Conservation (phyloP, 2,113 vertebrate genomes). For the Nothocercus julius region DNA sequence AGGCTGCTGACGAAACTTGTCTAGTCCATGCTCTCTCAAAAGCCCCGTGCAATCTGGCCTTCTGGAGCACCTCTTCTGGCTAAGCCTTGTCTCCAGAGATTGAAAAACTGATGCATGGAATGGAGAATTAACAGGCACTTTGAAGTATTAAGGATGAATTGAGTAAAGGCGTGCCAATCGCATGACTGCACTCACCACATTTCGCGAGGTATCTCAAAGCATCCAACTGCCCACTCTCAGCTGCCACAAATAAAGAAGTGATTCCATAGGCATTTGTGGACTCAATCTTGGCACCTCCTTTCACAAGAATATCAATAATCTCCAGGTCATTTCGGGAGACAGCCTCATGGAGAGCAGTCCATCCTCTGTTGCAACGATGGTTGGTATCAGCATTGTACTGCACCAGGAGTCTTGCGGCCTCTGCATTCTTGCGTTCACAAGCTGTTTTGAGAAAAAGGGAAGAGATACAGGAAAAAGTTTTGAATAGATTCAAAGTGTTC, state of each 20-base stretch:
- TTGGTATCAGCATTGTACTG: constrained; percentile 80
- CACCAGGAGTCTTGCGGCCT: constrained; percentile 81
- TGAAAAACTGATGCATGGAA: neutral
- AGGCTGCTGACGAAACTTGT: neutral
- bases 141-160: neutral
- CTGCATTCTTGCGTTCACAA: constrained; percentile 84
- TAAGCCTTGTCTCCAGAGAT: neutral
- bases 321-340: constrained; percentile 84
- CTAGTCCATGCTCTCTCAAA: neutral
- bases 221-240: constrained; percentile 87
- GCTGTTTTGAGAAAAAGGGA: constrained; percentile 74
- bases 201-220: constrained; percentile 85
- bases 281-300: constrained; percentile 87
- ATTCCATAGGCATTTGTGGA: constrained; percentile 87
- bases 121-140: neutral
- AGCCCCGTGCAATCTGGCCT: neutral
- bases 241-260: constrained; percentile 88
- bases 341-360: constrained; percentile 91
- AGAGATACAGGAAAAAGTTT: neutral
- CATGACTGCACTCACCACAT: constrained; percentile 72
- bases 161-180: neutral
- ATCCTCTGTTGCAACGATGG: constrained; percentile 85
- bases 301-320: constrained; percentile 89
- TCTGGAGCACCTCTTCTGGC: neutral
- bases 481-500: neutral